Evolutionary conservation across 2,797 vertebrate genomes (phyloP), one percentile per base, ranked within the genome.

Genomic region (Bucorvus abyssinicus): DNA sequence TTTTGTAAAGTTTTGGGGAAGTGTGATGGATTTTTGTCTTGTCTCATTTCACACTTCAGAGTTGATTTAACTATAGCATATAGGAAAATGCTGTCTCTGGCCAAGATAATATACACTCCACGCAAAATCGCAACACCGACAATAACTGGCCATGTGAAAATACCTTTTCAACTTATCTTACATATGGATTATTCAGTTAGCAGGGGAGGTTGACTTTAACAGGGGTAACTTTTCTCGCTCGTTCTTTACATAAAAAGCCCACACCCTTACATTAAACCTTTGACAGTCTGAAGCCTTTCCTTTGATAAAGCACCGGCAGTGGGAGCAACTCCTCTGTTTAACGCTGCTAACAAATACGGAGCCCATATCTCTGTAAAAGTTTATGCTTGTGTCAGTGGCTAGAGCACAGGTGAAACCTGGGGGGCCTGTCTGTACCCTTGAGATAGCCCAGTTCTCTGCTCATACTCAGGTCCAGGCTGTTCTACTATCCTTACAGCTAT

Each of bases 41-140:
- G 77, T 89, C 90, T 93, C 70, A 80, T 95, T 91, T 96, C 61
- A 89, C 67, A 91, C 70, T 74, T 88, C 36, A 67, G 60, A 93
- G 42, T 22, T 89, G 70, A 93, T 90, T 95, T 93, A 92, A 83
- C 75, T 73, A n/a, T 22, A 84, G 22, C 36, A 44, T 65, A 75
- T 45, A 95, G 50, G 57, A 95, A 94, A 94, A 90, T 81, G 18
- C 24, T 78, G 36, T 87, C 57, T 79, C 36, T 68, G 89, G 36
- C 64, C 5, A 9, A 82, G 56, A 55, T 56, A 89, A 90, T 78
- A 60, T 10, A 50, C 17, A 61, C 24, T 77, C 82, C 32, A 75
- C 79, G 22, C 14, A 91, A 88, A 96, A 93, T 86, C 73, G 76
- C 27, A 90, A 30, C 49, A 68, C 49, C 6, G 15, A 89, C 84